These are phyloP conservation scores for Chrysopa pallens DNA, from an alignment of 1,140 invertebrate genomes.

Conservation along the genomic window DNA sequence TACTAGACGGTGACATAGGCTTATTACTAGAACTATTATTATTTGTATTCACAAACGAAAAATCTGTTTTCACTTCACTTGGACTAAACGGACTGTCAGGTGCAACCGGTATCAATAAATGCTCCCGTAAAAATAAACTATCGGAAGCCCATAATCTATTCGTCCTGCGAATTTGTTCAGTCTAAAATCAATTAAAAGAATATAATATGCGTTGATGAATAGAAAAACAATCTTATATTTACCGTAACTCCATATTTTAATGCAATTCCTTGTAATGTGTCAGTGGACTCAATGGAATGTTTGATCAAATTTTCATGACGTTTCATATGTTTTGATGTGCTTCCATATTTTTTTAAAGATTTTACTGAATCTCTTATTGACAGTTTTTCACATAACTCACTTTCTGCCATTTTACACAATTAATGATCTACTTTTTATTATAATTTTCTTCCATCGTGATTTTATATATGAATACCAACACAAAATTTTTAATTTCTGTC, in stretches of 20 bases:
- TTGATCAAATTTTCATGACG: constrained; percentile 54
- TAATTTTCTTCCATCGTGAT: too few species aligned
- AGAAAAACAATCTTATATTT: constrained; percentile 13
- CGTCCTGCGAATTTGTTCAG: constrained; percentile 72
- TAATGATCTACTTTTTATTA: neutral
- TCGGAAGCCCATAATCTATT: constrained; percentile 79
- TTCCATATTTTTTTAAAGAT: constrained; percentile 76
- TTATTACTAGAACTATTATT: neutral
- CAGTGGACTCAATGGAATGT: constrained; percentile 56
- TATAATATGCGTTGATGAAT: neutral
- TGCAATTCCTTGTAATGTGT: constrained; percentile 84
- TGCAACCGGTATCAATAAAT: constrained; percentile 59
- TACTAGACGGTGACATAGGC: constrained; percentile 6
- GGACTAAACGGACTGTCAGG: constrained; percentile 30
- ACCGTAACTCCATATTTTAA: constrained; percentile 84
- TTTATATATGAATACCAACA: too few species aligned
- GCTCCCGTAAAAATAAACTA: constrained; percentile 70
- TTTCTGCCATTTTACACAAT: constrained; percentile 30
- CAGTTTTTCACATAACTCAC: constrained; percentile 64
- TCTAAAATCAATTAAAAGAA: constrained; percentile 39
- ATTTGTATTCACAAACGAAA: neutral
- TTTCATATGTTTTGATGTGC: constrained; percentile 49
- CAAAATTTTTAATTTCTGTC: too few species aligned
- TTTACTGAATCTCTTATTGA: constrained; percentile 66
- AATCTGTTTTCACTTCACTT: neutral